These are phyloP conservation scores for Stichopus chloronotus DNA, from an alignment of 35 echinoderm and acorn worm species.

Conservation along the genomic window DNA sequence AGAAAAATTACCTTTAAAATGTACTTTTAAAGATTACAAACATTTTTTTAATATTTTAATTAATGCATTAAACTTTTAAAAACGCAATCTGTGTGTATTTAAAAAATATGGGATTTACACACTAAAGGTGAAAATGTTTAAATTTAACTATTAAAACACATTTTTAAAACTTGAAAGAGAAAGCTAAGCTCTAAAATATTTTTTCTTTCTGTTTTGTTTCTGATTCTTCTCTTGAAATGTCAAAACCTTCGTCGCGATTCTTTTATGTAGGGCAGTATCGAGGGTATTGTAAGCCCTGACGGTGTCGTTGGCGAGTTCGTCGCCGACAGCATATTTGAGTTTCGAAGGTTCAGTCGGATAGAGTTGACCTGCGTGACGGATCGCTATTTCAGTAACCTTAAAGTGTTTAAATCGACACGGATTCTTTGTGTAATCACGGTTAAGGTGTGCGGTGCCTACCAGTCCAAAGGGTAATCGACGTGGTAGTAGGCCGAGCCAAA, in stretches of 20 bases:
- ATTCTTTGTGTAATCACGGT: conserved; percentile 47
- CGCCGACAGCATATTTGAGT: not conserved
- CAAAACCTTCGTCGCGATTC: not conserved
- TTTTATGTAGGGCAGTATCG: not conserved
- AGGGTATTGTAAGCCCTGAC: not conserved
- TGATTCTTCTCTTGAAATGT: not conserved
- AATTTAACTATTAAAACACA: no score
- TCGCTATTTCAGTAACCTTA: not conserved
- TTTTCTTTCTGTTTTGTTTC: not conserved
- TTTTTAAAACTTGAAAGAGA: no score
- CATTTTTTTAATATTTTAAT: no score
- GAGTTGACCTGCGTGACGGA: not conserved
- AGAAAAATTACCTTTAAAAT: no score
- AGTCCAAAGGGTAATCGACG: conserved; percentile 24
- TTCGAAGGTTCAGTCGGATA: not conserved
- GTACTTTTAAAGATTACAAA: no score
- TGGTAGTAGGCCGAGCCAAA: conserved; percentile 50
- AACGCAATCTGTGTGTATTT: no score
- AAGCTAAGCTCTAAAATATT: no score
- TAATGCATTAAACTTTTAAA: no score
- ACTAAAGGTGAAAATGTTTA: no score
- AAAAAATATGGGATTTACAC: no score
- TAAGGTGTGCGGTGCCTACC: conserved; percentile 49
- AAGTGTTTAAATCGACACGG: conserved; percentile 57
- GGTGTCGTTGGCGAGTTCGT: not conserved